Conservation (phyloP, 2,797 vertebrate genomes). For the Siniperca obscura region DNA sequence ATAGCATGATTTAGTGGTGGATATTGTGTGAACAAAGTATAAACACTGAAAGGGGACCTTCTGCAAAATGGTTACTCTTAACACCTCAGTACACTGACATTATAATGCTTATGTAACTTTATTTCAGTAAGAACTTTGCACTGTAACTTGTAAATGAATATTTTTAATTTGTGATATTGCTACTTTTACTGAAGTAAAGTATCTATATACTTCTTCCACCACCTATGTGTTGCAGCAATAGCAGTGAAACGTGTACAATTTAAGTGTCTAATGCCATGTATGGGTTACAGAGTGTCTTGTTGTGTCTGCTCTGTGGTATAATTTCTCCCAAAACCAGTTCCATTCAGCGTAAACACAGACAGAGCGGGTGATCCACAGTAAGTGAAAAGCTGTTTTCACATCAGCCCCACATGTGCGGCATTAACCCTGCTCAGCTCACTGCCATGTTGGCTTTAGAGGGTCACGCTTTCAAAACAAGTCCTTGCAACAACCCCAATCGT, state of each 20-base stretch:
- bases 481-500: slow-evolving; percentile 37
- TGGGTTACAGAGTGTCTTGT: slow-evolving; percentile 48
- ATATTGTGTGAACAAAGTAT: not conserved
- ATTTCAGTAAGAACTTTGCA: not conserved
- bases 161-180: slow-evolving; percentile 5
- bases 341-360: slow-evolving; percentile 74
- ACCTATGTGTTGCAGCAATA: slow-evolving; percentile 9
- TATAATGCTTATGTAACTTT: not conserved
- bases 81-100: not conserved
- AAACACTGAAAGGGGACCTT: not conserved
- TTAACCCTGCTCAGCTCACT: slow-evolving; percentile 24
- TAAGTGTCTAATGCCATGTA: slow-evolving; percentile 29
- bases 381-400: slow-evolving; percentile 54
- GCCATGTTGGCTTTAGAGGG: slow-evolving; percentile 11
- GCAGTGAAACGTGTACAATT: slow-evolving; percentile 21
- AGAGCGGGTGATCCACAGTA: slow-evolving; percentile 60
- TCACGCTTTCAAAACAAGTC: slow-evolving; percentile 65
- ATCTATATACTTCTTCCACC: slow-evolving; percentile 22
- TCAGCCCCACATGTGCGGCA: slow-evolving; percentile 53
- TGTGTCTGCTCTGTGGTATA: slow-evolving; percentile 66
- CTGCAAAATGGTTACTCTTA: not conserved
- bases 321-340: slow-evolving; percentile 47
- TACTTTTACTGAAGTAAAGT: slow-evolving; percentile 1
- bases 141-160: not conserved
- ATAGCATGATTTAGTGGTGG: not conserved